Evolutionary conservation across 1,140 invertebrate genomes (phyloP), one percentile per base, ranked within the genome.

Genomic region (Thereuonema tuberculata): DNA sequence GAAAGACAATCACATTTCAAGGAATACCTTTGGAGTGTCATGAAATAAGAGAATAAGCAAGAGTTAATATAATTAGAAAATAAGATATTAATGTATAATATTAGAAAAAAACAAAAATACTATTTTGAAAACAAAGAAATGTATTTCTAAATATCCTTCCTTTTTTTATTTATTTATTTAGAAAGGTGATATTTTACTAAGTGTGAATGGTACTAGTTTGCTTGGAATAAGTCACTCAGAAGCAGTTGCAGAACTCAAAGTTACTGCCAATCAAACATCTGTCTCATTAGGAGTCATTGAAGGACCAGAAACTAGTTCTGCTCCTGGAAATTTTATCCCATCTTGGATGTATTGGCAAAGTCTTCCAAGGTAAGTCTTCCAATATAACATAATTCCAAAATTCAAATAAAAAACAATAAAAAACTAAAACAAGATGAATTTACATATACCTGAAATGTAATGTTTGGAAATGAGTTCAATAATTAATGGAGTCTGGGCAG

Each of bases 291-390:
- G 73, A 55, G 65, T 77, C 48, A 65, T 77, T 15, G 74, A 75
- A 49, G 75, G 75, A 15, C 71, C 76, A 23, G 77, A 79, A 64
- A 76, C 74, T 15, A 69, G 64, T 50, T 64, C 67, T 43, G 73
- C 73, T 17, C 67, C 67, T 29, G 66, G 64, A 23, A 76, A 77
- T 64, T 79, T 79, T 64, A 72, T 71, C 9, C 77, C 77, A 15
- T 74, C 73, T 27, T 79, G 77, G 77, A 66, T 77, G 52, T 79
- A 74, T 65, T 79, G 77, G 77, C 75, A 77, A 53, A 69, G 72
- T 50, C 63, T 78, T 62, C 76, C 77, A 21, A 70, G 69, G 70
- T 75, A 67, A 62, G 64, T 55, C 26, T 66, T 21, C 24, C 26
- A 12, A 56, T n/a, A 43, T 43, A 43, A 12, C 37, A 43, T n/a